phyloP scores from a whole-genome alignment of 2,113 vertebrate genomes.

The Bubo blakistoni region DNA sequence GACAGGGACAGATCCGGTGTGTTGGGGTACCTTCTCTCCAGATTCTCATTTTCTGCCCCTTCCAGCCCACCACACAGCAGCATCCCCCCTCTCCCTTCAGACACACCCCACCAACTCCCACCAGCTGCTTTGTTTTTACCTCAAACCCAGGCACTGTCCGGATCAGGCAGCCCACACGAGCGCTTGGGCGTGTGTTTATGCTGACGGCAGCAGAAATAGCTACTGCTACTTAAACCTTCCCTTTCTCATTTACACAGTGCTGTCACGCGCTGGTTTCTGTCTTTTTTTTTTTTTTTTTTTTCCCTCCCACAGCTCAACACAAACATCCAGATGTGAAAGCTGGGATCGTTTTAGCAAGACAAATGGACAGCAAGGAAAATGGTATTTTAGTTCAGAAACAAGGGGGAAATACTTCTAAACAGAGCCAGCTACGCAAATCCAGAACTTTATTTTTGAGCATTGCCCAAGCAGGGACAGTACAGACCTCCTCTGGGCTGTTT shows the following conservation, averaged over 20 bases:
- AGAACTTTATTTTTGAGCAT: fast-evolving
- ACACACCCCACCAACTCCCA: fast-evolving
- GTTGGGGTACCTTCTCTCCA: too few species aligned
- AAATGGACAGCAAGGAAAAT: not conserved
- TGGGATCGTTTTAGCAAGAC: not conserved
- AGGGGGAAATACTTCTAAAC: not conserved
- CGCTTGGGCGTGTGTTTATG: fast-evolving
- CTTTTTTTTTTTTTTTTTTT: too few species aligned
- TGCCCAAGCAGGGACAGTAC: not conserved
- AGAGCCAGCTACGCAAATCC: not conserved
- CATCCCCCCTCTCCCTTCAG: not conserved
- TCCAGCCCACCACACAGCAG: fast-evolving
- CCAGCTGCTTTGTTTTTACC: not conserved
- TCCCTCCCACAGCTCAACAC: too few species aligned
- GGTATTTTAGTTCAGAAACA: not conserved
- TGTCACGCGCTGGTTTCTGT: fast-evolving
- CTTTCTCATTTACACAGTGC: fast-evolving
- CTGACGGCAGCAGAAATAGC: not conserved
- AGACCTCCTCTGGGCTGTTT: not conserved
- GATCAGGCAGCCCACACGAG: fast-evolving
- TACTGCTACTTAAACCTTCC: not conserved
- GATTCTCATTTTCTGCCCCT: fast-evolving
- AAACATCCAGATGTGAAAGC: too few species aligned
- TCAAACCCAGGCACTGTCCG: not conserved
- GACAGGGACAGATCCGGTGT: fast-evolving